Conservation (phyloP, 1,140 invertebrate genomes). For the Vanessa tameamea region DNA sequence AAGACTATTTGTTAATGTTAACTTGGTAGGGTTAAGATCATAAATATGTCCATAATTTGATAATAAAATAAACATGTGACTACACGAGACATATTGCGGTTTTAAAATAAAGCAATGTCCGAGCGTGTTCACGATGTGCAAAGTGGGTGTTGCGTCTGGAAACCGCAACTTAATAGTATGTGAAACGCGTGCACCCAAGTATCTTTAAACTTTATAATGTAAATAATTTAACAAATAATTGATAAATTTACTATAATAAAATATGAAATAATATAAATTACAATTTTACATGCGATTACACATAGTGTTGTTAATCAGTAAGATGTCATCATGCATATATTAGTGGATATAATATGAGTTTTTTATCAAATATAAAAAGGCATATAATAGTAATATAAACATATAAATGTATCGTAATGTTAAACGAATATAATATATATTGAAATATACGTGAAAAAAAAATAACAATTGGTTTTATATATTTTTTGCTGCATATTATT, state of each 20-base stretch:
- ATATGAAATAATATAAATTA: neutral
- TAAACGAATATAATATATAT: neutral
- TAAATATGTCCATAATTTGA: neutral
- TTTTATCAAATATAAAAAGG: no score
- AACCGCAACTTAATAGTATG: conserved; percentile 51
- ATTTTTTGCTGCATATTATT: conserved; percentile 1
- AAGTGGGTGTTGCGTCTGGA: conserved; percentile 39
- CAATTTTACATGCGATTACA: neutral
- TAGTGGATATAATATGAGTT: no score
- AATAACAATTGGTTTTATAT: neutral
- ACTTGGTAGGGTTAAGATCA: neutral
- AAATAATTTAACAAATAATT: conserved; percentile 1
- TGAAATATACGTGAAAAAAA: neutral
- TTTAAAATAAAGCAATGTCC: conserved; percentile 20
- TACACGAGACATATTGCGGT: conserved; percentile 24
- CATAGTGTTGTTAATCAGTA: neutral
- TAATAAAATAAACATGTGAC: conserved; percentile 4
- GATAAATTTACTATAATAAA: neutral
- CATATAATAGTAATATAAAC: no score
- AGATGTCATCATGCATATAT: neutral
- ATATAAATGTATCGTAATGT: no score
- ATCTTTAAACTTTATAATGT: neutral
- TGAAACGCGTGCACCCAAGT: conserved; percentile 35
- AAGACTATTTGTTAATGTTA: neutral
- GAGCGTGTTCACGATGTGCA: conserved; percentile 35